phyloP scores from a whole-genome alignment of 2,113 vertebrate species.

The Anguilla rostrata region DNA sequence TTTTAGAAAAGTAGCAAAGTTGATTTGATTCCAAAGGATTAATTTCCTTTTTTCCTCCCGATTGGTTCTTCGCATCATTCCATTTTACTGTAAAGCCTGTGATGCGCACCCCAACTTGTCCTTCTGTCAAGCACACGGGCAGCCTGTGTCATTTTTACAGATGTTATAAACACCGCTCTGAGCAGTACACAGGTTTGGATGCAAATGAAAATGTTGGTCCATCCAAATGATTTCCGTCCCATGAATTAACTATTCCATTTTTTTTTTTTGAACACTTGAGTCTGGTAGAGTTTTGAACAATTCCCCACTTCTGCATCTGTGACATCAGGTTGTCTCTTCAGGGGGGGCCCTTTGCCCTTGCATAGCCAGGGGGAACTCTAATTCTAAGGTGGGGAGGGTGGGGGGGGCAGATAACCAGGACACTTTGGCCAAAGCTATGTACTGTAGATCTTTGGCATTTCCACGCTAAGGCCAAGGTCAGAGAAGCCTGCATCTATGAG shows the following conservation, averaged over 20 bases:
- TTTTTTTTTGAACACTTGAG: neutral
- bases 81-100: neutral
- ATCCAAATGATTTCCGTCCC: neutral
- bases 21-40: neutral
- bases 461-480: neutral
- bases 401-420: neutral
- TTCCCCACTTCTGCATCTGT: neutral
- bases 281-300: neutral
- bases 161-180: neutral
- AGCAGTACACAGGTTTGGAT: neutral
- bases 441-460: neutral
- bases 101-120: neutral
- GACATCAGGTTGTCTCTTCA: neutral
- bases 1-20: neutral
- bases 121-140: neutral
- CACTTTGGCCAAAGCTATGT: neutral
- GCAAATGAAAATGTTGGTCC: neutral
- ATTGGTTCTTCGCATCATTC: slow-evolving; percentile 9
- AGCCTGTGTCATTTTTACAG: neutral
- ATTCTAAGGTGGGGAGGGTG: too few species aligned
- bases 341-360: neutral
- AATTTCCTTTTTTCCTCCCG: neutral
- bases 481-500: neutral
- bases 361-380: neutral
- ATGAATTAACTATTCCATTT: neutral